A percentile compares a stretch with the other conserved stretches of the same genome.
Conservation (phyloP, 2,888 invertebrate species). For the Mamestra brassicae region DNA sequence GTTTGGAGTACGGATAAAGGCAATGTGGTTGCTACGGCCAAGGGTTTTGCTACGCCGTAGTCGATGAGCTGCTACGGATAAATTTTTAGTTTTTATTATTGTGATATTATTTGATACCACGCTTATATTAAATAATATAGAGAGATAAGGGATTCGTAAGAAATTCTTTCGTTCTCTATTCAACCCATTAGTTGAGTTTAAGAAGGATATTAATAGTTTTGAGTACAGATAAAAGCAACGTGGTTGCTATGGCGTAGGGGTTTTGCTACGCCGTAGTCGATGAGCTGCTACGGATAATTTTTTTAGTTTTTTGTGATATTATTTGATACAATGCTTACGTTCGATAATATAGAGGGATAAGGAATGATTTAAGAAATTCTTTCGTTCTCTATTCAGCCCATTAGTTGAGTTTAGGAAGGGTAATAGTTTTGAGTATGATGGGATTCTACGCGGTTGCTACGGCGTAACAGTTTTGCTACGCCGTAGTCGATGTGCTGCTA, state of each 20-base stretch:
- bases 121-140: constrained; percentile 37
- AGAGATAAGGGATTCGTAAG: constrained; percentile 42
- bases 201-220: not conserved
- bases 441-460: no score
- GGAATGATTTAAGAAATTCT: not conserved
- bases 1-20: not conserved
- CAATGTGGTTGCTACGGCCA: not conserved
- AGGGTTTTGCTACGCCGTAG: not conserved
- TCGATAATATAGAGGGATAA: constrained; percentile 35
- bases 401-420: no score
- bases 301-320: no score
- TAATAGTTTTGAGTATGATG: no score
- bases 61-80: no score
- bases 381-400: no score
- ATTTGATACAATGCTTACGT: constrained; percentile 33
- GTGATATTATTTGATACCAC: no score
- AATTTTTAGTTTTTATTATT: no score
- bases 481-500: no score
- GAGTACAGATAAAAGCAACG: not conserved
- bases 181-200: constrained; percentile 12
- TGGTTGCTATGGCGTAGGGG: not conserved
- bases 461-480: no score
- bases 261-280: not conserved
- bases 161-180: constrained; percentile 16
- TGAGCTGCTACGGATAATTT: no score